These are phyloP conservation scores for Pseudachorutes palmiensis DNA, from an alignment of 1,140 invertebrate genomes.

Conservation along the genomic window DNA sequence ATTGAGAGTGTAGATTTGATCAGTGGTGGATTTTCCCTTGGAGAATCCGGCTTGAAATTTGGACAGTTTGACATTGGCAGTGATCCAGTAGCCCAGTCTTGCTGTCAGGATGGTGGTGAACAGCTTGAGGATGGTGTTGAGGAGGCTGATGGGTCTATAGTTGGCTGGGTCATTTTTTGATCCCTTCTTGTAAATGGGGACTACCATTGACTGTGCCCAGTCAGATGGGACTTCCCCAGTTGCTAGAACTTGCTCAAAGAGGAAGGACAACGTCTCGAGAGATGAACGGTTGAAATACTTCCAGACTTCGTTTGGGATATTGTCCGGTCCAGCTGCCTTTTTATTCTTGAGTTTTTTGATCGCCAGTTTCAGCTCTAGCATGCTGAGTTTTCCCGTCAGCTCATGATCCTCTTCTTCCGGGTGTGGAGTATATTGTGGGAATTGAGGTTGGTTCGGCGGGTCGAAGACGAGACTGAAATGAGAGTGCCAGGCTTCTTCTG, in stretches of 20 bases:
- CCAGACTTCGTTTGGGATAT: conserved; percentile 27
- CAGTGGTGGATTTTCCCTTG: conserved; percentile 20
- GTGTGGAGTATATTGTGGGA: neutral
- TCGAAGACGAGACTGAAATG: neutral
- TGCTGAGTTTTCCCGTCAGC: neutral
- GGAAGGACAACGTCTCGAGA: neutral
- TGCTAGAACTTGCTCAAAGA: neutral
- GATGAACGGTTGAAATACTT: neutral
- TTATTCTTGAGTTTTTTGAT: conserved; percentile 13
- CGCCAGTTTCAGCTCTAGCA: neutral
- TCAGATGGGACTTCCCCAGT: neutral
- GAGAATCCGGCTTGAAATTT: conserved; percentile 34
- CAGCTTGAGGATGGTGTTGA: conserved; percentile 29
- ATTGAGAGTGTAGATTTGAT: conserved; percentile 30
- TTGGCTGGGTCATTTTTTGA: neutral
- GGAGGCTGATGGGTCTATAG: conserved; percentile 20
- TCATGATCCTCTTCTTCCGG: neutral
- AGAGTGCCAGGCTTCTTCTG: neutral
- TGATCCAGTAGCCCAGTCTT: conserved; percentile 31
- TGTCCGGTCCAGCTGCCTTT: conserved; percentile 16
- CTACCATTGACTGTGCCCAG: conserved; percentile 10
- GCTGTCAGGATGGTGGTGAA: conserved; percentile 29
- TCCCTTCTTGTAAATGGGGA: conserved; percentile 22
- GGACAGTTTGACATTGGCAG: conserved; percentile 24
- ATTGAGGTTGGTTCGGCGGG: neutral